A percentile compares a stretch with the other conserved stretches of the same genome.
phyloP scores from a whole-genome alignment of 2,113 vertebrate species.

The Phalacrocorax pelagicus region DNA sequence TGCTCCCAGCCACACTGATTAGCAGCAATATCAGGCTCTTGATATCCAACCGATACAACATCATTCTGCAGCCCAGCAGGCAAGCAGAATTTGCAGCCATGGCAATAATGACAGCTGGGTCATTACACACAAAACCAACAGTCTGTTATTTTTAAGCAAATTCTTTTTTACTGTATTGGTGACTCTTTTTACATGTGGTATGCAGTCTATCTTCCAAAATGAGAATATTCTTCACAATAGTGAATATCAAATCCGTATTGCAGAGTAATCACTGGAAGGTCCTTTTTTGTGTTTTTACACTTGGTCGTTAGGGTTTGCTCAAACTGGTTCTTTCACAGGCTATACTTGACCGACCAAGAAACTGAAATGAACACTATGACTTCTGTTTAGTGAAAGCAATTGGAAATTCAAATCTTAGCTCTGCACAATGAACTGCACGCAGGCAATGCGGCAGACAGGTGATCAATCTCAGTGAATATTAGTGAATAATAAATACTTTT shows the following conservation, averaged over 20 bases:
- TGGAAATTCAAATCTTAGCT: not conserved
- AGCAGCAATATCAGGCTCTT: not conserved
- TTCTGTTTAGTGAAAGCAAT: not conserved
- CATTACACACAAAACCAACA: not conserved
- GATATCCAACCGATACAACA: accelerated
- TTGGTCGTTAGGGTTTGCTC: not conserved
- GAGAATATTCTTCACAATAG: not conserved
- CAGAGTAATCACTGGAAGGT: not conserved
- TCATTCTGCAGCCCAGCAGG: not conserved
- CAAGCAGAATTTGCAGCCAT: not conserved
- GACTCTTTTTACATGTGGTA: not conserved
- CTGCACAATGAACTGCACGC: accelerated
- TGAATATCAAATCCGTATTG: not conserved
- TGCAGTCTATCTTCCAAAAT: not conserved
- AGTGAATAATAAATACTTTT: not conserved
- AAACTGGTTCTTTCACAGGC: not conserved
- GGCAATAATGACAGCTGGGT: not conserved
- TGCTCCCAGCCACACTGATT: accelerated
- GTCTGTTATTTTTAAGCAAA: constrained; percentile 8
- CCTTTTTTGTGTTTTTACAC: not conserved
- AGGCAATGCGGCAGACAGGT: not conserved
- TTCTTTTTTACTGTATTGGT: not conserved
- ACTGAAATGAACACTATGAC: not conserved
- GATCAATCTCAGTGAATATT: not conserved
- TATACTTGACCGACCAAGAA: not conserved